Conservation (phyloP, 2,797 vertebrate genomes). For the Passerculus sandwichensis region DNA sequence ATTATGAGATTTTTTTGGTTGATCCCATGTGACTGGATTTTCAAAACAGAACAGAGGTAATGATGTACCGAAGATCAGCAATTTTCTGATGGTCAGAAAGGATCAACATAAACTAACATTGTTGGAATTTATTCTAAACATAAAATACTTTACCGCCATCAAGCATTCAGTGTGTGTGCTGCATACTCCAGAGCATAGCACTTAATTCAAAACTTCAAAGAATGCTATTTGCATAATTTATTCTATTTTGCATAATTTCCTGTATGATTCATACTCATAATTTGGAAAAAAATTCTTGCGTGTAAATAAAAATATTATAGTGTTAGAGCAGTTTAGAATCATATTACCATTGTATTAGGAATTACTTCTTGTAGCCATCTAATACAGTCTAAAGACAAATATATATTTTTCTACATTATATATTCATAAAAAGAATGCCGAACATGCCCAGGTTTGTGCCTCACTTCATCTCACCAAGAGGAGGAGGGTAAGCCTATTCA, state of each 20-base stretch:
- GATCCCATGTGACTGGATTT: neutral
- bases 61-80: neutral
- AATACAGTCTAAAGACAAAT: neutral
- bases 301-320: neutral
- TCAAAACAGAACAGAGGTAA: neutral
- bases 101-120: neutral
- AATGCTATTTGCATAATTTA: neutral
- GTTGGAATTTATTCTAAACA: neutral
- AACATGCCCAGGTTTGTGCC: neutral
- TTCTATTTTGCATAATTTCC: neutral
- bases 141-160: neutral
- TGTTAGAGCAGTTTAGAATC: neutral
- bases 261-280: neutral
- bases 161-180: neutral
- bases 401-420: neutral
- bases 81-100: conserved; percentile 24
- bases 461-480: neutral
- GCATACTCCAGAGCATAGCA: neutral
- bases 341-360: neutral
- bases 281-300: neutral
- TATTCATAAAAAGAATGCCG: neutral
- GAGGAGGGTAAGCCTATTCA: neutral
- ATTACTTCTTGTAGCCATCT: neutral
- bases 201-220: conserved; percentile 13
- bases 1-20: neutral